phyloP scores from a whole-genome alignment of 2,113 vertebrate genomes.

The Crotophaga sulcirostris region DNA sequence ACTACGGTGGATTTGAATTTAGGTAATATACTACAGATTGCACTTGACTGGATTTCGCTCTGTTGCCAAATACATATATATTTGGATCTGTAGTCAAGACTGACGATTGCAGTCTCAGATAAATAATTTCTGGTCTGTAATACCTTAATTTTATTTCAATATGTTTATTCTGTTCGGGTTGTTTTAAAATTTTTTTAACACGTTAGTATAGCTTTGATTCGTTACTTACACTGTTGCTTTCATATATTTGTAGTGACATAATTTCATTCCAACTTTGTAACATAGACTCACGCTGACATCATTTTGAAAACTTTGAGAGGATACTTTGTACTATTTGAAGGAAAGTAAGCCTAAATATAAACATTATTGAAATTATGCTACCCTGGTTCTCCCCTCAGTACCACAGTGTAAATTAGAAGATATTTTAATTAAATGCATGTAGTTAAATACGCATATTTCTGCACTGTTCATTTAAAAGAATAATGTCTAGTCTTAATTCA shows the following conservation, averaged over 20 bases:
- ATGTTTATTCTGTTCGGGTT: neutral
- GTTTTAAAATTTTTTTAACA: neutral
- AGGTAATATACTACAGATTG: neutral
- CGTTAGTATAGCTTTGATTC: neutral
- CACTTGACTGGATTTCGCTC: neutral
- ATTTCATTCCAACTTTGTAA: slow-evolving; percentile 42
- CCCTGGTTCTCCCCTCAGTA: neutral
- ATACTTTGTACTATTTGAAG: slow-evolving; percentile 43
- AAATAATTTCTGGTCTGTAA: neutral
- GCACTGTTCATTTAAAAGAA: neutral
- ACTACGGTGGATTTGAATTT: neutral
- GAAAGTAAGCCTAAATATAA: slow-evolving; percentile 37
- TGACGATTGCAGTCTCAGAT: neutral
- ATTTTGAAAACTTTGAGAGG: slow-evolving; percentile 37
- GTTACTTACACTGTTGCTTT: slow-evolving; percentile 4
- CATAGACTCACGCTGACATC: neutral
- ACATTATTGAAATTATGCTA: slow-evolving; percentile 17
- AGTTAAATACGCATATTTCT: neutral
- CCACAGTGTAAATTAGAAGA: neutral
- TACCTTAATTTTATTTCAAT: neutral
- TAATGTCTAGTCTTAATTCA: neutral
- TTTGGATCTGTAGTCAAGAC: neutral
- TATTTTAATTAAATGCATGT: neutral
- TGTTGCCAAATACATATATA: neutral
- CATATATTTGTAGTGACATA: slow-evolving; percentile 27